phyloP scores from a whole-genome alignment of 2,113 vertebrate genomes.

The Tachysurus vachellii region DNA sequence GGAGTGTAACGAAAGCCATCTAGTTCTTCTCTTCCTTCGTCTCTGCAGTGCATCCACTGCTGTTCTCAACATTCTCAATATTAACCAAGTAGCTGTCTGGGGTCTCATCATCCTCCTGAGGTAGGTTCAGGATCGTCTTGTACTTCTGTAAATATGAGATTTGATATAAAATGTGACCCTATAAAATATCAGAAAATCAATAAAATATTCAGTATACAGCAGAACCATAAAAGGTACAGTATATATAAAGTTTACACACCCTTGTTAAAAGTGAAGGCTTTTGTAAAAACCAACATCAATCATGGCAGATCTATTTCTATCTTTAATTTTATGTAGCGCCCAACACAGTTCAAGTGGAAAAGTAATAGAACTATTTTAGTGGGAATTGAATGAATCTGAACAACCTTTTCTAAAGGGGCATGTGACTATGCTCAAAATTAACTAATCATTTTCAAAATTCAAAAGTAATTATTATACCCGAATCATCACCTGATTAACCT shows the following conservation, averaged over 20 bases:
- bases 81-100: background rate
- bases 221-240: background rate
- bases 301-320: background rate
- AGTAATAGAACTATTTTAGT: too few relatives aligned
- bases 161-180: background rate
- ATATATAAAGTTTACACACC: background rate
- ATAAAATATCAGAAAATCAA: background rate
- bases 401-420: background rate
- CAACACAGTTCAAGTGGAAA: background rate
- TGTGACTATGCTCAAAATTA: background rate
- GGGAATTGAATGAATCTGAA: too few relatives aligned
- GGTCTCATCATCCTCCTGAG: constrained; percentile 33
- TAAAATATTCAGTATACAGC: background rate
- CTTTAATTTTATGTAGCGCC: background rate
- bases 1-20: background rate
- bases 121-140: constrained; percentile 28
- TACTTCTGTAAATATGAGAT: constrained; percentile 55
- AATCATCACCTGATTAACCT: background rate
- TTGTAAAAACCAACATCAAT: background rate
- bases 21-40: constrained; percentile 4
- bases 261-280: background rate
- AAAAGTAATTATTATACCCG: background rate
- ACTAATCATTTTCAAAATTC: background rate
- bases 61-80: constrained; percentile 7
- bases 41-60: background rate